Base-by-base conservation (phyloP, 1,140 invertebrate genomes). In the Meteorus sp. region DNA sequence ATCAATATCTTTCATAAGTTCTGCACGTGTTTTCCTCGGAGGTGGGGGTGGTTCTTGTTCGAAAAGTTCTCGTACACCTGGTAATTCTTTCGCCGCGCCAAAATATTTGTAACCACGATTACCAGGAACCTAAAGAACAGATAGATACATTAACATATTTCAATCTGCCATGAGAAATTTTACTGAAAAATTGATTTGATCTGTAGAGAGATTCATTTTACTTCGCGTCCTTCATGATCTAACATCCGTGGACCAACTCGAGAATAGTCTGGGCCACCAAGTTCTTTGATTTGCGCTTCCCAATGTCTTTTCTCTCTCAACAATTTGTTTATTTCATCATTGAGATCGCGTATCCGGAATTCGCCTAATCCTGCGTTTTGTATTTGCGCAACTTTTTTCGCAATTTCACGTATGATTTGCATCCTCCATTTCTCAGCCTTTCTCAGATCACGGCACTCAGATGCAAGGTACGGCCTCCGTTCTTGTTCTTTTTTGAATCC, bases 101-200 rank as follows among this genome's bases (percentile, higher is more conserved):
- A 99, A 99, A 81, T 99, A 99, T 81, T 99, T 98, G 74, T 99
- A 99, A 0, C 98, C 97, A 69, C 94, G 86, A 81, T 97, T 98
- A 25, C 97, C 96, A 0, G 96, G 95, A 0, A 98, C 77, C 78
- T 80, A 1, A 20, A 22, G 35, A 43, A 43, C 54, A 52, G 58
- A 60, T 60, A 23, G 1, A 35, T 22, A 19, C 13, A n/a, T 39
- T 19, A 20, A 19, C 19, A 19, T 20, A 4, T 17, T 44, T 44
- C 17, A 44, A 9, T 6, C 15, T 20, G 19, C 17, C 7, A 39
- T 44, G 17, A 25, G 13, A 56, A 37, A 37, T 13, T 1, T 13
- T 11, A 51, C 17, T 44, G 2, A 37, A 56, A 31, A 50, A 41
- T 58, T 54, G 17, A n/a, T 39, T 9, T 15, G 5, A 22, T 8